A percentile compares a stretch with the other conserved stretches of the same genome.
These are phyloP conservation scores for Torymus texanus DNA, from an alignment of 2,888 invertebrate genomes.

Conservation along the genomic window DNA sequence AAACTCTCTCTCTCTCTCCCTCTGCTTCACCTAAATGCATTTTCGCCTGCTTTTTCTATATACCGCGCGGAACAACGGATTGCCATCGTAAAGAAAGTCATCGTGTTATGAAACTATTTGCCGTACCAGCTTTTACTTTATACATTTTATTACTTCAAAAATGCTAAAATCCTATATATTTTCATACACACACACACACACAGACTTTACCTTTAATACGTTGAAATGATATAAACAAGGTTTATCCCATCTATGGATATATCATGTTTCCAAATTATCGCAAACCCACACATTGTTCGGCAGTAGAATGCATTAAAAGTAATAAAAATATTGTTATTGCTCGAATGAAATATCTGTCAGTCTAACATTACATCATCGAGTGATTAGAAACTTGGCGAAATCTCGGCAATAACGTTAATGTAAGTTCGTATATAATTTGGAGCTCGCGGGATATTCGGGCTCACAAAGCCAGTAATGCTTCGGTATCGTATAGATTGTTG, in stretches of 20 bases:
- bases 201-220: too few relatives aligned
- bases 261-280: too few relatives aligned
- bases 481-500: conserved; percentile 71
- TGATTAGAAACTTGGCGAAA: conserved; percentile 44
- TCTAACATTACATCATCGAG: conserved; percentile 25
- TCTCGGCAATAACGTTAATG: conserved; percentile 40
- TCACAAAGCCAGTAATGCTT: conserved; percentile 65
- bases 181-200: too few relatives aligned
- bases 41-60: conserved; percentile 48
- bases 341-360: too few relatives aligned
- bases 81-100: conserved; percentile 14
- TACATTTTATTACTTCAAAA: too few relatives aligned
- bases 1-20: conserved; percentile 21
- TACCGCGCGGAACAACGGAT: conserved; percentile 1
- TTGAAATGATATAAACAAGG: too few relatives aligned
- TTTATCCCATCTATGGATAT: too few relatives aligned
- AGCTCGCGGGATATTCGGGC: conserved; percentile 31
- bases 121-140: not conserved
- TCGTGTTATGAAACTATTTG: conserved; percentile 33
- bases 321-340: conserved; percentile 1
- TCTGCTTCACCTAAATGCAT: conserved; percentile 53
- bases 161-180: too few relatives aligned
- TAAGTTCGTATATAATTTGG: conserved; percentile 31
- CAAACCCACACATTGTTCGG: not conserved
- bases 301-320: not conserved